Base-by-base conservation (phyloP, 2,888 invertebrate species). In the Cylloceria caligata region DNA sequence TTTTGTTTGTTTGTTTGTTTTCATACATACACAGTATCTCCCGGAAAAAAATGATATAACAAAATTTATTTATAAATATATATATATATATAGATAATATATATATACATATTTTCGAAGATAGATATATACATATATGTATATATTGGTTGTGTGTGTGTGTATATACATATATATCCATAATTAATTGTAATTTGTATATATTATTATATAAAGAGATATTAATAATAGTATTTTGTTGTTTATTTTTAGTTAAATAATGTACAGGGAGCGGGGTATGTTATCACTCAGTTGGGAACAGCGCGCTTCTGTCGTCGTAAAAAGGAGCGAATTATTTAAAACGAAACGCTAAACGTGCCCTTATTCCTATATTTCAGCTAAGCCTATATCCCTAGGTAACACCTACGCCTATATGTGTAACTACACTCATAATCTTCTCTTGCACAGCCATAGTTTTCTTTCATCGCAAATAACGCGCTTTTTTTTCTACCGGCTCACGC, bases 401-500 rank as follows among this genome's bases (percentile, higher is more conserved):
- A 90, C 89, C 91, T 91, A 91, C 88, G 85, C 89, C 90, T 91
- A 91, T 65, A 47, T 88, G 86, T 88, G n/a, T 89, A 91, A 92
- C 88, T 90, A 91, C 92, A 90, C 88, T 90, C 91, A 88, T 91
- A 91, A 91, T 92, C 88, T 92, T 92, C 90, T 89, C 91, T 90
- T 92, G 91, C 92, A 92, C 92, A 92, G 92, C 92, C 92, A 91
- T 92, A 89, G 91, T 91, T 90, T 89, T 87, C 85, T 75, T 86
- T 85, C 76, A 64, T 78, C 80, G 80, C 77, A 68, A 52, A 68
- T 69, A 74, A 64, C 78, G 72, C 68, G 62, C n/a, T n/a, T n/a
- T 34, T 36, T 57, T 19, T 65, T 55, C 57, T 47, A 45, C 62
- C 67, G 69, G 47, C 64, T 60, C 42, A 74, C 75, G 82, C 68